These are phyloP conservation scores for Pocillopora meandrina DNA, from an alignment of 92 coral and sea anemone species.

Conservation along the genomic window DNA sequence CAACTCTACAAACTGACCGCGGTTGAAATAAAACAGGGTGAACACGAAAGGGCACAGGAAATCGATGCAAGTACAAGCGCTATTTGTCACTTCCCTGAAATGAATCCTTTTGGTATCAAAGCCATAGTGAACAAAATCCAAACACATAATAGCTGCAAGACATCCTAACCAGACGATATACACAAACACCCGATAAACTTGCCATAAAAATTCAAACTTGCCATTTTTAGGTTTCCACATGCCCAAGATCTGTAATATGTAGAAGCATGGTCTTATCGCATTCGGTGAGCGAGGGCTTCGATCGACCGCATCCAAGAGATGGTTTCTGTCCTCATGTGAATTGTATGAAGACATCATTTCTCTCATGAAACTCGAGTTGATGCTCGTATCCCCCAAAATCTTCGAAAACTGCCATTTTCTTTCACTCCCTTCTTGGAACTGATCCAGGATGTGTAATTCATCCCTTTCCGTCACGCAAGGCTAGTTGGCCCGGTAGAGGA, in stretches of 20 bases:
- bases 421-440: neutral
- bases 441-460: no score
- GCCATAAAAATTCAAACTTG: constrained; percentile 44
- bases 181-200: constrained; percentile 39
- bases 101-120: constrained; percentile 31
- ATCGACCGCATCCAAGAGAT: constrained; percentile 12
- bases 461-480: no score
- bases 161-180: constrained; percentile 44
- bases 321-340: constrained; percentile 7
- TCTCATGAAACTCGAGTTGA: neutral
- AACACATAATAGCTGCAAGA: constrained; percentile 56
- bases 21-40: constrained; percentile 52
- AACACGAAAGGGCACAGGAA: constrained; percentile 69
- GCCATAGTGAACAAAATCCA: constrained; percentile 72
- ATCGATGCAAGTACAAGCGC: constrained; percentile 58
- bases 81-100: constrained; percentile 56
- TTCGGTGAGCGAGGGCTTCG: constrained; percentile 10
- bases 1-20: constrained; percentile 61
- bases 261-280: constrained; percentile 51
- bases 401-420: neutral
- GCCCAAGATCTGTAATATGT: constrained; percentile 55
- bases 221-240: constrained; percentile 55
- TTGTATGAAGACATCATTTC: constrained; percentile 28
- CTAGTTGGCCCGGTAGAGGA: no score
- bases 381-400: neutral